phyloP scores from a whole-genome alignment of 2,797 vertebrate species.

The Uromys caudimaculatus region DNA sequence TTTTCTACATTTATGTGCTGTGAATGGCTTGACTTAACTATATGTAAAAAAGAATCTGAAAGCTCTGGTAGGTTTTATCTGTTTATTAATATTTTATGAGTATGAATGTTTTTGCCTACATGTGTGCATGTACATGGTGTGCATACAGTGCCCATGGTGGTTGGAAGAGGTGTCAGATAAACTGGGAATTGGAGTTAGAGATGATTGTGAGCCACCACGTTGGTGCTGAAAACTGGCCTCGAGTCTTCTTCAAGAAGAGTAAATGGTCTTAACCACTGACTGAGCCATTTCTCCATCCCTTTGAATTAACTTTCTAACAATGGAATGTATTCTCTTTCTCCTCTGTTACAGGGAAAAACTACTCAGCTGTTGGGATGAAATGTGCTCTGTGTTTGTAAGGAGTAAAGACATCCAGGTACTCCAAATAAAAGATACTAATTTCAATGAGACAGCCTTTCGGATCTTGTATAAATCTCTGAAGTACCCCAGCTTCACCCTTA shows the following conservation, averaged over 20 bases:
- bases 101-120: background rate
- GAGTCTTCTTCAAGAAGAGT: background rate
- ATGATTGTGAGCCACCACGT: background rate
- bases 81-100: background rate
- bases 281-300: background rate
- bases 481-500: background rate
- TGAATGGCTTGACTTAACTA: background rate
- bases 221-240: background rate
- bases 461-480: background rate
- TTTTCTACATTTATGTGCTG: fast-evolving
- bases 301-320: background rate
- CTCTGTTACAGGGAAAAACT: background rate
- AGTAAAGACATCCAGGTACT: background rate
- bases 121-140: fast-evolving
- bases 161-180: no score
- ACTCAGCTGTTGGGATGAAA: background rate
- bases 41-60: background rate
- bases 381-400: conserved; percentile 28
- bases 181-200: no score
- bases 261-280: background rate
- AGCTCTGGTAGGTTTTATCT: background rate
- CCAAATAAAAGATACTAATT: background rate
- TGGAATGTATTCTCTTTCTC: background rate
- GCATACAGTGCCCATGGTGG: background rate
- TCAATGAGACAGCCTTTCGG: fast-evolving